Percentiles rank a stretch among this genome's conserved stretches.
These are phyloP conservation scores for Glyphotaelius pellucidus DNA, from an alignment of 2,888 invertebrate genomes.

Conservation along the genomic window DNA sequence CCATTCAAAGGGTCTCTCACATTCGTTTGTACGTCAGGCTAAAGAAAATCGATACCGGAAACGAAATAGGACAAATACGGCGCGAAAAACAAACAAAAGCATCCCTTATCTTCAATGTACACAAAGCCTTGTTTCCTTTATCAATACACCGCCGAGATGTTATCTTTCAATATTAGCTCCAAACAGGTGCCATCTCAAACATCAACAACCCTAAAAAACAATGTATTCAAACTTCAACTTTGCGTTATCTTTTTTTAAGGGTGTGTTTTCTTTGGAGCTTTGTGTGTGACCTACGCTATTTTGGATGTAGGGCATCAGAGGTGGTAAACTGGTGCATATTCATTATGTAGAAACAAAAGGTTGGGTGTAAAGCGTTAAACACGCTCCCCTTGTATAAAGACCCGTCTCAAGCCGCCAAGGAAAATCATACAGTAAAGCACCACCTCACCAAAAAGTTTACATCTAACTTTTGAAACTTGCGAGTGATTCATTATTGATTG, in stretches of 20 bases:
- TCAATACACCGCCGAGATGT: conserved; percentile 61
- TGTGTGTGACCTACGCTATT: conserved; percentile 66
- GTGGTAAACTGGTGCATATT: conserved; percentile 70
- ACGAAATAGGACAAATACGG: conserved; percentile 53
- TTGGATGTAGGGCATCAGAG: conserved; percentile 70
- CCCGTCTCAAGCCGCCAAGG: conserved; percentile 67
- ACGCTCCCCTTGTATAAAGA: conserved; percentile 61
- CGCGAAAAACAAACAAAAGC: conserved; percentile 57
- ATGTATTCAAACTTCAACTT: neutral
- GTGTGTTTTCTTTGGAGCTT: conserved; percentile 66
- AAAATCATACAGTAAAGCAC: conserved; percentile 75
- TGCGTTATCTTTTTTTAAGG: conserved; percentile 6
- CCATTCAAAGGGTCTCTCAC: conserved; percentile 31
- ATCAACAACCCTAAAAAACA: conserved; percentile 18
- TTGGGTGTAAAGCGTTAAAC: conserved; percentile 70
- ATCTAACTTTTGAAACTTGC: neutral
- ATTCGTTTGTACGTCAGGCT: conserved; percentile 29
- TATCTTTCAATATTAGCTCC: conserved; percentile 64
- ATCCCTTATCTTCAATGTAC: conserved; percentile 58
- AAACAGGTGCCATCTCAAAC: conserved; percentile 42
- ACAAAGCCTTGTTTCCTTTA: conserved; percentile 63
- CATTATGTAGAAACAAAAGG: conserved; percentile 72
- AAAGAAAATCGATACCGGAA: conserved; percentile 64
- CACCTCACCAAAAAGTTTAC: conserved; percentile 72
- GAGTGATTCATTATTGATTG: conserved; percentile 68